Conservation (phyloP, 2,113 vertebrate genomes). For the Propithecus coquereli region DNA sequence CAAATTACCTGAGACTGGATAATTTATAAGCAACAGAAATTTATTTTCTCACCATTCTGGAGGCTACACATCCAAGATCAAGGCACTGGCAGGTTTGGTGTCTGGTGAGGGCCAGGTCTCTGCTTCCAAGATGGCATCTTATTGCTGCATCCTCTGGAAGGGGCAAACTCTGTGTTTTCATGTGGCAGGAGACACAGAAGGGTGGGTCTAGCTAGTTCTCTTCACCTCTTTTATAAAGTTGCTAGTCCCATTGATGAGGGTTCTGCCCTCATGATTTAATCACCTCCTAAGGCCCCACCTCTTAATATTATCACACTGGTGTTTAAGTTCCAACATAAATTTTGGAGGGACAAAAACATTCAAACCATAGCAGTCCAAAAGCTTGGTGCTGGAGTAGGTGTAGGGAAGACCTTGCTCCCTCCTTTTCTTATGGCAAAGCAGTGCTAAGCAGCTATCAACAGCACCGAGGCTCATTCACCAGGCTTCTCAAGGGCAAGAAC, state of each 20-base stretch:
- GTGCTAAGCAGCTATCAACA: not conserved
- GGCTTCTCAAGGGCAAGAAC: not conserved
- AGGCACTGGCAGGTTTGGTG: not conserved
- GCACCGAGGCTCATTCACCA: not conserved
- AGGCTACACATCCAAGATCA: not conserved
- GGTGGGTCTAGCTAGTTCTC: not conserved
- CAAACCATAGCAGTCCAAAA: not conserved
- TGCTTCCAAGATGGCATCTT: not conserved
- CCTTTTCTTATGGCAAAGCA: not conserved
- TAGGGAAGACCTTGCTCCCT: not conserved
- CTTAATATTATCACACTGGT: not conserved
- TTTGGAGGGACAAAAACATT: not conserved
- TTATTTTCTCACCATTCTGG: not conserved
- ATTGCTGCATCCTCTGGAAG: not conserved
- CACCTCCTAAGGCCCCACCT: not conserved
- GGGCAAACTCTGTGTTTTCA: not conserved
- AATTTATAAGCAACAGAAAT: not conserved
- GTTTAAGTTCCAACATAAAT: not conserved
- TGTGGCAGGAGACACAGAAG: not conserved
- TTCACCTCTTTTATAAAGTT: not conserved
- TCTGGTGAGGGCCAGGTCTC: not conserved
- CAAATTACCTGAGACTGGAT: not conserved
- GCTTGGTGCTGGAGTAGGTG: not conserved
- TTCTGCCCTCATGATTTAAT: not conserved
- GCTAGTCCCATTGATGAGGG: not conserved